These are phyloP conservation scores for Campoletis raptor DNA, from an alignment of 2,888 invertebrate species.

Conservation along the genomic window DNA sequence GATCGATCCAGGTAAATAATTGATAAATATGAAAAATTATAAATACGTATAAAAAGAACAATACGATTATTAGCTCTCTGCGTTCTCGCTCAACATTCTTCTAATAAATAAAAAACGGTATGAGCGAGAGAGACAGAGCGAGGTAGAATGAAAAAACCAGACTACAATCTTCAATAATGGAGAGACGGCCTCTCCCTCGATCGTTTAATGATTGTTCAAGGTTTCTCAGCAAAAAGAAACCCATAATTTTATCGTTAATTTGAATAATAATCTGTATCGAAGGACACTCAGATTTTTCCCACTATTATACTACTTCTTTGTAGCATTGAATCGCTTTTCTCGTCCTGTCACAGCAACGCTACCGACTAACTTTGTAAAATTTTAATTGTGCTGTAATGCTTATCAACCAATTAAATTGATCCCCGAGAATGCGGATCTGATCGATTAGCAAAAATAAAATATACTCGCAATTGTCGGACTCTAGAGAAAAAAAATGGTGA, in stretches of 20 bases:
- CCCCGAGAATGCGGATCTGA: conserved; percentile 41
- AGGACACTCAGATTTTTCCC: conserved; percentile 33
- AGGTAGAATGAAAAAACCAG: not conserved
- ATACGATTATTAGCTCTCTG: not conserved
- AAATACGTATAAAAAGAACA: not conserved
- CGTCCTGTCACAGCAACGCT: not conserved
- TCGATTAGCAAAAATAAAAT: not conserved
- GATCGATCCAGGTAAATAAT: conserved; percentile 86
- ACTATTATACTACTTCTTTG: not conserved
- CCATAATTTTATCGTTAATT: conserved; percentile 60
- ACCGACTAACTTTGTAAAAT: not conserved
- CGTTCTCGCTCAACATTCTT: not conserved
- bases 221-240: conserved; percentile 50
- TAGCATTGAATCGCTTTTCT: not conserved
- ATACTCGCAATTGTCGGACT: not conserved
- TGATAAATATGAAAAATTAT: not conserved
- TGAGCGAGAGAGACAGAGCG: not conserved
- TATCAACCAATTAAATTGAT: conserved; percentile 18
- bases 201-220: conserved; percentile 59
- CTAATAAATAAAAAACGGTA: not conserved
- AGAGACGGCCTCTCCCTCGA: conserved; percentile 43
- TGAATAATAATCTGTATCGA: conserved; percentile 54
- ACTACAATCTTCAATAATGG: conserved; percentile 14
- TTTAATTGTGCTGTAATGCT: conserved; percentile 8
- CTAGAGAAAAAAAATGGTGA: not conserved